These are phyloP conservation scores for Erpornis zantholeuca DNA, from an alignment of 2,113 vertebrate species.

Conservation along the genomic window DNA sequence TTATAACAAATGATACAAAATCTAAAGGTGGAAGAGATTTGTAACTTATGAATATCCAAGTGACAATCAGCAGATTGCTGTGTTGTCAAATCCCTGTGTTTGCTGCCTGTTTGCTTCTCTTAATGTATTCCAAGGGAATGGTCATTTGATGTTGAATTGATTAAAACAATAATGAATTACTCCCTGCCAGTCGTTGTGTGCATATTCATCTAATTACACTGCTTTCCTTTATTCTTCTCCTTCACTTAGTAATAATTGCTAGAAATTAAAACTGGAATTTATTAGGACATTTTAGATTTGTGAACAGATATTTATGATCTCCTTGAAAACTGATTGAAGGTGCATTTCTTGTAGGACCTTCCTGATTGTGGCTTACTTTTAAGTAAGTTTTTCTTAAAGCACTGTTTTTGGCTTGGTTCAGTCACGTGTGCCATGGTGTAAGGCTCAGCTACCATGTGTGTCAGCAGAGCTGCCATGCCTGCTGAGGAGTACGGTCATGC, in stretches of 20 bases:
- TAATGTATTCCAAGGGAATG: slow-evolving; percentile 48
- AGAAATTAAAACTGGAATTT: neutral
- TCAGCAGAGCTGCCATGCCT: neutral
- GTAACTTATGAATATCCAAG: slow-evolving; percentile 52
- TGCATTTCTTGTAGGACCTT: neutral
- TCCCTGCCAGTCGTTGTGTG: neutral
- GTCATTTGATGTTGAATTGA: neutral
- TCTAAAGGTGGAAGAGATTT: slow-evolving; percentile 59
- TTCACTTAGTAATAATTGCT: slow-evolving; percentile 26
- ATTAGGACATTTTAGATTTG: neutral
- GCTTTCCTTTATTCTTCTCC: slow-evolving; percentile 12
- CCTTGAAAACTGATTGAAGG: neutral
- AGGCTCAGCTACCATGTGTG: fast-evolving
- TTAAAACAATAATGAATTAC: neutral
- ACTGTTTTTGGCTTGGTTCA: neutral
- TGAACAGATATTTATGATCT: neutral
- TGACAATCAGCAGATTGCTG: neutral
- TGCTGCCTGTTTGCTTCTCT: slow-evolving; percentile 41
- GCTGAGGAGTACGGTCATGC: neutral
- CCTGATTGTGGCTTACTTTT: neutral
- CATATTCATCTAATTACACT: neutral
- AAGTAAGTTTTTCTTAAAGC: neutral
- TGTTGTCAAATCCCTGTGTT: neutral
- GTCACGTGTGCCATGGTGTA: neutral
- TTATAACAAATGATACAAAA: slow-evolving; percentile 73